phyloP scores from a whole-genome alignment of 2,113 vertebrate genomes.

The Cyprinodon brontotheroides region DNA sequence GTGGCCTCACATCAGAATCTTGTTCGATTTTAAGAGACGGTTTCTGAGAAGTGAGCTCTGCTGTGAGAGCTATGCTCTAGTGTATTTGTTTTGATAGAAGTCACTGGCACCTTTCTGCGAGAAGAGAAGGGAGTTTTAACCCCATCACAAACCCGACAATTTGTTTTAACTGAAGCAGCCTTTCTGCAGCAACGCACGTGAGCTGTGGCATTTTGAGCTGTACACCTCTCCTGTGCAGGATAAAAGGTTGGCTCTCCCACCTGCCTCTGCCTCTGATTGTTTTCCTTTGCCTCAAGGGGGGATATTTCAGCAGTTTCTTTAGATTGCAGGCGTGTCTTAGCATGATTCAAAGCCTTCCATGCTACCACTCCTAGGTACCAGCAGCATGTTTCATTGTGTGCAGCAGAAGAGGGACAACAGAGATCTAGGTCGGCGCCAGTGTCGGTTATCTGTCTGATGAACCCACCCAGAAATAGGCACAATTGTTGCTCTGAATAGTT shows the following conservation, averaged over 20 bases:
- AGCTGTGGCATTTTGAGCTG: background rate
- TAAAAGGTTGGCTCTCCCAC: constrained; percentile 42
- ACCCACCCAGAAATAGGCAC: constrained; percentile 16
- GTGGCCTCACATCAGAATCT: background rate
- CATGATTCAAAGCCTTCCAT: constrained; percentile 16
- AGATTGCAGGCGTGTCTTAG: constrained; percentile 22
- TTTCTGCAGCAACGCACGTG: background rate
- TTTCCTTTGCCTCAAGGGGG: constrained; percentile 14
- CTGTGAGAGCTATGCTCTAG: background rate
- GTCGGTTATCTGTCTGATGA: constrained; percentile 17
- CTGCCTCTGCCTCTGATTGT: constrained; percentile 31
- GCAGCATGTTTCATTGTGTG: constrained; percentile 4
- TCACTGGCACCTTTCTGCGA: background rate
- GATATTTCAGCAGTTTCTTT: constrained; percentile 4
- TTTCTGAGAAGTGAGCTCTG: background rate
- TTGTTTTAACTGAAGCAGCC: background rate
- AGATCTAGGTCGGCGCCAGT: constrained; percentile 15
- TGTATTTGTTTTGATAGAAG: background rate
- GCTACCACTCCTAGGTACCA: background rate
- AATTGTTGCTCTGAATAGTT: background rate
- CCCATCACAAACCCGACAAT: background rate
- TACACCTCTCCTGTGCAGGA: constrained; percentile 23
- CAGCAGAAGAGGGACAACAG: background rate
- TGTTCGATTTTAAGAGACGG: background rate
- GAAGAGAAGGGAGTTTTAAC: background rate